Evolutionary conservation across 2,888 invertebrate genomes (phyloP), one percentile per base, ranked within the genome.

Genomic region (Himalopsyche anomala): DNA sequence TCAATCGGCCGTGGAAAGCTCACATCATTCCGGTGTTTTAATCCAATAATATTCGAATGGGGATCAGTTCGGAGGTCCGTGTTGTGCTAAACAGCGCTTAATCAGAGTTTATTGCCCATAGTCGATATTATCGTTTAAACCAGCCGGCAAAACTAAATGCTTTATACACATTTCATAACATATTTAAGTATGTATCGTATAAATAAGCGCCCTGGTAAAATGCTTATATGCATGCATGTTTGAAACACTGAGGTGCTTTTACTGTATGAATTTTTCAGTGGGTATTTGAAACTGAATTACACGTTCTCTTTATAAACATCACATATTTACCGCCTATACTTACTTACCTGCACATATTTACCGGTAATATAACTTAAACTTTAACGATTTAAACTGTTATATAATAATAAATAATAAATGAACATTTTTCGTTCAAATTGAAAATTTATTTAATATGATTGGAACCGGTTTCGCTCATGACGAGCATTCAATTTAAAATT

Each of bases 41-140:
- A 87, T 87, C 85, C 87, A 86, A 87, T 87, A 86, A 87, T 87
- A 84, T 86, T 54, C 74, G 80, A 84, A 81, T 82, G 84, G 86
- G 87, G 87, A 86, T 87, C 86, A 86, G 84, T 85, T 83, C 38
- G 80, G 45, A 82, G 85, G 84, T 82, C 42, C 80, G 19, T n/a
- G 36, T 69, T 56, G 84, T 54, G 84, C 80, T 51, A 85, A 45
- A 42, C 84, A 84, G 62, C 84, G 84, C 84, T 84, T 87, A 87
- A 87, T 87, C 87, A 86, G 86, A 86, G 82, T 87, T 87, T 86
- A 87, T 80, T 84, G 69, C 83, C 86, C 15, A 45, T 81, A 81
- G 81, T 45, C 81, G 62, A 62, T 62, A 62, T 62, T 62, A 62
- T 62, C 62, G 62, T 62, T 19, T 62, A 62, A 62, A 62, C 62